phyloP scores from a whole-genome alignment of 2,888 invertebrate species.

The Papilio gigon region DNA sequence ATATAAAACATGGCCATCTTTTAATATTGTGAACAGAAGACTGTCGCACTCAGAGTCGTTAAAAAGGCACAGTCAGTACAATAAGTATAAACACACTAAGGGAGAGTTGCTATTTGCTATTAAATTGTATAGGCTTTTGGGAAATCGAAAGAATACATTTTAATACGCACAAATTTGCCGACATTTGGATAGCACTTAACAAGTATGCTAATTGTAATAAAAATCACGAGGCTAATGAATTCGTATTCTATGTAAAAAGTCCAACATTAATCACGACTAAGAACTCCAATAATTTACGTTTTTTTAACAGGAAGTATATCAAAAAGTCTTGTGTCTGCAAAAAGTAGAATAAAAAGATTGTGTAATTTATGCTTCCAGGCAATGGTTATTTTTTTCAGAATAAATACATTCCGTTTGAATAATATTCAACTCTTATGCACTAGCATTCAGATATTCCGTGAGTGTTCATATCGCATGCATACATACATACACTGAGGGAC shows the following conservation, averaged over 20 bases:
- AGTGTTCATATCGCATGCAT: no score
- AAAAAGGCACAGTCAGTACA: no score
- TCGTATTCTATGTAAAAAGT: neutral
- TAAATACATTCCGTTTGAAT: no score
- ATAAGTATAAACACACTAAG: no score
- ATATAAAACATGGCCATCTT: neutral
- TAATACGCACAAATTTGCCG: constrained; percentile 1
- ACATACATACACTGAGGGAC: no score
- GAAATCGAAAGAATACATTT: neutral
- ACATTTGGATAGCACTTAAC: constrained; percentile 11
- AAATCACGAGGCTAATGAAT: constrained; percentile 17
- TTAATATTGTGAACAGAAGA: neutral
- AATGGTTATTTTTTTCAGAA: no score
- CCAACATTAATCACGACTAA: neutral
- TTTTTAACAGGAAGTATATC: constrained; percentile 4
- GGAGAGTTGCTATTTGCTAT: neutral
- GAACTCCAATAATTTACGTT: neutral
- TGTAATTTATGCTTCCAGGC: neutral
- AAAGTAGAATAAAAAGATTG: neutral
- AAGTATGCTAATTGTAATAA: neutral
- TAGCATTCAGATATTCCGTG: no score
- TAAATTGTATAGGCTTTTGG: neutral
- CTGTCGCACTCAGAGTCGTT: neutral
- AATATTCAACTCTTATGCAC: no score
- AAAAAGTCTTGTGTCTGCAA: neutral